Conservation (phyloP, 2,113 vertebrate species). For the Aptenodytes patagonicus region DNA sequence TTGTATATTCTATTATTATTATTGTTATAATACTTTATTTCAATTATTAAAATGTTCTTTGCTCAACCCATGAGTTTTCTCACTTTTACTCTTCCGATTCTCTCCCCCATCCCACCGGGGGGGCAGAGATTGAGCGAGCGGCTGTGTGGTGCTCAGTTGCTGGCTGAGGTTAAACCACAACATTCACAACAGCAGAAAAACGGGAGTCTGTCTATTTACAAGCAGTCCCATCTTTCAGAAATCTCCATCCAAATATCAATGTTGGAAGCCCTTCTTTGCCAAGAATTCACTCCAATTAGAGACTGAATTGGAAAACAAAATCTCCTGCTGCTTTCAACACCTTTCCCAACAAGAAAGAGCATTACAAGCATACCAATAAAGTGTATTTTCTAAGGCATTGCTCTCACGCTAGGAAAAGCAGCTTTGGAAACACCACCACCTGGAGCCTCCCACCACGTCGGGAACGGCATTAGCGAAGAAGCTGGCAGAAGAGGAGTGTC, state of each 20-base stretch:
- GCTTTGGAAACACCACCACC: background rate
- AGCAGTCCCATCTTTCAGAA: background rate
- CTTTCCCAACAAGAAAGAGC: background rate
- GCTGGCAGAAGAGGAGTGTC: background rate
- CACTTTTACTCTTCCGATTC: too few species aligned
- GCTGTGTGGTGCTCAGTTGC: too few species aligned
- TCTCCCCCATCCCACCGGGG: too few species aligned
- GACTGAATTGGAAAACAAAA: background rate
- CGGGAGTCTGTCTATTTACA: background rate
- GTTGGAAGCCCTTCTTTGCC: background rate
- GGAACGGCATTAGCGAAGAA: background rate
- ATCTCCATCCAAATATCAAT: background rate
- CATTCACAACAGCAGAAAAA: background rate
- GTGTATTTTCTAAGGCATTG: background rate
- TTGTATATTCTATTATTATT: too few species aligned
- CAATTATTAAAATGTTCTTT: too few species aligned
- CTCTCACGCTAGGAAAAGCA: background rate
- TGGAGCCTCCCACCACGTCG: background rate
- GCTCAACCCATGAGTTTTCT: too few species aligned
- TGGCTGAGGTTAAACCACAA: too few species aligned
- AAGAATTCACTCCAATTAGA: background rate
- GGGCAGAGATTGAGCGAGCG: too few species aligned
- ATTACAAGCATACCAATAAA: background rate
- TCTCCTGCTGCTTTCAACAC: background rate
- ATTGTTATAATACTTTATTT: too few species aligned